Evolutionary conservation across 2,113 vertebrate genomes (phyloP).

Genomic region (Fregata magnificens): DNA sequence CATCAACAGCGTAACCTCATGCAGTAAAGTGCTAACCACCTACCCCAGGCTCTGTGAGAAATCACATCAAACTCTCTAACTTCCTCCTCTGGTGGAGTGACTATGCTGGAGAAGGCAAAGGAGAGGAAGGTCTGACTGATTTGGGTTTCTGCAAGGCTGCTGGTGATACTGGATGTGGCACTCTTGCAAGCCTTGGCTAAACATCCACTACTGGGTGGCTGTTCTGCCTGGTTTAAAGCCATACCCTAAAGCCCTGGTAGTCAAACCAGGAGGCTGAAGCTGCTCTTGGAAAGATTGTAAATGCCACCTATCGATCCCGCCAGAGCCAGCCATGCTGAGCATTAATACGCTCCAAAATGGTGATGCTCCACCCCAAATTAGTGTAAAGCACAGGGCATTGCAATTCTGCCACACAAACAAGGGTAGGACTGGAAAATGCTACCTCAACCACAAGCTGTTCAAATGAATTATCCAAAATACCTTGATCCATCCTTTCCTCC

Average conservation of each 20-base stretch:
- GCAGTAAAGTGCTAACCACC: rapidly evolving
- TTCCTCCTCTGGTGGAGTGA: too few relatives aligned
- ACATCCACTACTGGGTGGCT: rapidly evolving
- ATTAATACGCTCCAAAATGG: not conserved
- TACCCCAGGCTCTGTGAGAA: not conserved
- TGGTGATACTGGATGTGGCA: not conserved
- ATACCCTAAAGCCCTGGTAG: not conserved
- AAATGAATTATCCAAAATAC: not conserved
- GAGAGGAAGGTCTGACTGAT: not conserved
- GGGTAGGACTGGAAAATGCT: not conserved
- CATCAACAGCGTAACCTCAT: rapidly evolving
- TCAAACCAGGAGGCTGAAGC: not conserved
- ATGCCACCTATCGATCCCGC: not conserved
- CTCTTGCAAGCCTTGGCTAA: not conserved
- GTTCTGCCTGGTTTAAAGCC: not conserved
- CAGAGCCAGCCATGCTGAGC: not conserved
- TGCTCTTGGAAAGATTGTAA: not conserved
- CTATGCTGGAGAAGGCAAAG: not conserved
- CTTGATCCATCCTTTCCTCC: not conserved
- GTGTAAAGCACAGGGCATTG: not conserved
- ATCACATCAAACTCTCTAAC: not conserved
- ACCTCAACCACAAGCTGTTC: not conserved
- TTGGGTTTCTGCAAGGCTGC: not conserved
- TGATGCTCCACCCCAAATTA: not conserved
- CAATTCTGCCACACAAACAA: not conserved